phyloP scores from a whole-genome alignment of 2,888 invertebrate genomes.

The Plebejus anna region DNA sequence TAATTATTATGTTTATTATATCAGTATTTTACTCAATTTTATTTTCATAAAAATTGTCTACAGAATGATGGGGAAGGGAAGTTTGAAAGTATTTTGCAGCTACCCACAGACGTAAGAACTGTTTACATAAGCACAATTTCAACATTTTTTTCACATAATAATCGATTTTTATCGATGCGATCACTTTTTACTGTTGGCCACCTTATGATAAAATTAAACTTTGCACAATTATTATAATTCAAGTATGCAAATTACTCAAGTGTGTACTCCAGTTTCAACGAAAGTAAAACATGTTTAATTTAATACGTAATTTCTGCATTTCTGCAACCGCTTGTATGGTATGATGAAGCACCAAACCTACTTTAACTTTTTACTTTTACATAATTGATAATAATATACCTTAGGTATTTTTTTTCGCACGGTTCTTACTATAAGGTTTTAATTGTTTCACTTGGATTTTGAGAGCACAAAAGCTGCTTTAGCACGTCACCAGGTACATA shows the following conservation, averaged over 20 bases:
- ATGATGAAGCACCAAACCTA: neutral
- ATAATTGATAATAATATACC: neutral
- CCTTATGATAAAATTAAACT: neutral
- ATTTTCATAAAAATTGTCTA: constrained; percentile 1
- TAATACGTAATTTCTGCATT: constrained; percentile 2
- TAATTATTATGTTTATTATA: neutral
- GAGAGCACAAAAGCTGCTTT: neutral
- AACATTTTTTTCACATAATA: neutral
- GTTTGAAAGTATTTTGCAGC: constrained; percentile 13
- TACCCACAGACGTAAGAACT: constrained; percentile 12
- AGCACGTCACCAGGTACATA: neutral
- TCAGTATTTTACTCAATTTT: neutral
- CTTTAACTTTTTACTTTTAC: constrained; percentile 3
- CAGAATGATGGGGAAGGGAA: constrained; percentile 17
- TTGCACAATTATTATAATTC: constrained; percentile 4
- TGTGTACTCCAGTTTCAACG: constrained; percentile 13
- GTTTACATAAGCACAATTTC: constrained; percentile 20
- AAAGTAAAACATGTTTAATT: constrained; percentile 9
- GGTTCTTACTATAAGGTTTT: neutral
- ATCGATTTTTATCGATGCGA: constrained; percentile 19
- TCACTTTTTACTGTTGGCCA: constrained; percentile 8
- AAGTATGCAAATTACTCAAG: constrained; percentile 12
- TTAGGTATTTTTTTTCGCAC: neutral
- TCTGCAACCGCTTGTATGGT: constrained; percentile 2
- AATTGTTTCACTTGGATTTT: neutral